phyloP scores from a whole-genome alignment of 2,888 invertebrate genomes.

The Xestia c-nigrum region DNA sequence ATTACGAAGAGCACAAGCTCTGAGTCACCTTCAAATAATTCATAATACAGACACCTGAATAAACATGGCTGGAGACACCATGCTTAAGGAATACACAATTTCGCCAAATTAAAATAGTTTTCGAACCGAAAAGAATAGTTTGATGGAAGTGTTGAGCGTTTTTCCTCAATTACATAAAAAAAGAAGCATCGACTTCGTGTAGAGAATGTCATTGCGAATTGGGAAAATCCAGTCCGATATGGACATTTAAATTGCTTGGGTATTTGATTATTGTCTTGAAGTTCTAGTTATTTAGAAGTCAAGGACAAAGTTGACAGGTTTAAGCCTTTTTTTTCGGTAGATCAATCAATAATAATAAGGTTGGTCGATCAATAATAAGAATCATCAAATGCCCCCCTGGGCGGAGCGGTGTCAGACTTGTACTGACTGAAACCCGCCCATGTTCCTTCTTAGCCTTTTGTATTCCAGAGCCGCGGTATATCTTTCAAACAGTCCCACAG shows the following conservation, averaged over 20 bases:
- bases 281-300: not conserved
- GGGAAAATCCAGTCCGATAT: constrained; percentile 21
- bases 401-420: too few relatives aligned
- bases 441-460: too few relatives aligned
- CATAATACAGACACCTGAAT: constrained; percentile 59
- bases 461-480: too few relatives aligned
- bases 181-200: not conserved
- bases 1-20: constrained; percentile 5
- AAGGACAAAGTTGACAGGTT: not conserved
- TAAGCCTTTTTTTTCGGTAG: not conserved
- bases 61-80: constrained; percentile 52
- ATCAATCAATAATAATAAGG: too few relatives aligned
- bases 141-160: not conserved
- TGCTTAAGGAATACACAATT: constrained; percentile 26
- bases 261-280: constrained; percentile 15
- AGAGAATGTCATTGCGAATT: constrained; percentile 21
- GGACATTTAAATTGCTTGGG: not conserved
- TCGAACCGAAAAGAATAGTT: constrained; percentile 25
- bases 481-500: too few relatives aligned
- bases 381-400: too few relatives aligned
- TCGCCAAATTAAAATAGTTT: constrained; percentile 40
- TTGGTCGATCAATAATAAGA: too few relatives aligned
- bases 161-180: not conserved
- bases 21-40: constrained; percentile 63
- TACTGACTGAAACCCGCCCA: too few relatives aligned